Conservation (phyloP, 2,888 invertebrate species). For the Polyommatus icarus region DNA sequence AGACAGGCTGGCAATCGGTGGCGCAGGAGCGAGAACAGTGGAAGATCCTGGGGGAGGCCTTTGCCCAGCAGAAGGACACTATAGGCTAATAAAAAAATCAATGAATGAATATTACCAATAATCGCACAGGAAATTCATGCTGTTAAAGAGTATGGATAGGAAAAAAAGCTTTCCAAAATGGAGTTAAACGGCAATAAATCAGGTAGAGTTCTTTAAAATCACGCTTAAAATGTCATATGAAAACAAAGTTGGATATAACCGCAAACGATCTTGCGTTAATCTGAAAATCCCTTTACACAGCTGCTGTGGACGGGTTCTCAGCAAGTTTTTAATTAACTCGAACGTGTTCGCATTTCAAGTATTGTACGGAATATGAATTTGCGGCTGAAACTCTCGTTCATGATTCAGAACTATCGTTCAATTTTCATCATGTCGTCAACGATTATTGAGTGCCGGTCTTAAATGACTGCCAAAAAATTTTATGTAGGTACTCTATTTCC, state of each 20-base stretch:
- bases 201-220: neutral
- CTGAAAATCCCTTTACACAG: constrained; percentile 13
- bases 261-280: constrained; percentile 12
- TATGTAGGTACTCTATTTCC: neutral
- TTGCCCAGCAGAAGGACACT: no score
- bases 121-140: neutral
- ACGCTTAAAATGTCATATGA: neutral
- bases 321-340: constrained; percentile 25
- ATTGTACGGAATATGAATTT: constrained; percentile 16
- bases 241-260: neutral
- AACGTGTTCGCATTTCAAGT: neutral
- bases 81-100: neutral
- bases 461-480: constrained; percentile 5
- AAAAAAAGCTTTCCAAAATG: neutral
- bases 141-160: neutral
- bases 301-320: neutral
- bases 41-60: no score
- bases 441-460: neutral
- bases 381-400: neutral
- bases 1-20: no score
- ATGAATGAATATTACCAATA: neutral
- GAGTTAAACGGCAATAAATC: neutral
- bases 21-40: no score
- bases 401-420: constrained; percentile 10
- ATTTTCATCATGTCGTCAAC: neutral